Base-by-base conservation (phyloP, 2,888 invertebrate species). In the Brachyptera risi region DNA sequence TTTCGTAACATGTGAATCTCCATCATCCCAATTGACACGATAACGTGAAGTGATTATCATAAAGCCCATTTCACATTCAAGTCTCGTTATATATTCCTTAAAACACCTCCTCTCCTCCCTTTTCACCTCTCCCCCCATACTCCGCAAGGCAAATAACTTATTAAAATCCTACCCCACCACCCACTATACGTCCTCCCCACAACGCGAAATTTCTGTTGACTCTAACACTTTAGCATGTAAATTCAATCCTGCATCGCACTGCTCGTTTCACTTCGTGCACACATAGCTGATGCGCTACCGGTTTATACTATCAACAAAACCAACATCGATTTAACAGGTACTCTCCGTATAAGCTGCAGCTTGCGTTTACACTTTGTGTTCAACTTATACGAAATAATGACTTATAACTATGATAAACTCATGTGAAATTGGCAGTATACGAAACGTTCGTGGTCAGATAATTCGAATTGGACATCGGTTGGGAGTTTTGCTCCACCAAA, bases 81-180 rank as follows among this genome's bases (percentile, higher is more conserved):
- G 37, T 42, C 59, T 64, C 57, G 61, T 64, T 61, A 64, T 62
- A 60, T 62, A 64, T 64, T 62, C 64, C 60, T 40, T 35, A 49
- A 44, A 51, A 51, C 59, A 44, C 59, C 59, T 59, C 42, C 50
- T 56, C 58, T n/a, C n/a, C n/a, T n/a, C n/a, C n/a, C n/a, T n/a
- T n/a, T n/a, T n/a, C n/a, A n/a, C n/a, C n/a, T n/a, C n/a, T n/a
- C n/a, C n/a, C n/a, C n/a, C n/a, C n/a, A n/a, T n/a, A n/a, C n/a
- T n/a, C n/a, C n/a, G n/a, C 50, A 58, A 56, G 63, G 63, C 63
- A 64, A 64, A 61, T 61, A 64, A 61, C 63, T 64, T 61, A 61
- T 64, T 64, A 64, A 64, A 64, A 64, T 64, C 35, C 56, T 51
- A 15, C 11, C 17, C 44, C 15, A 23, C 47, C 47, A 21, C 59